These are phyloP conservation scores for Sus cebifrons DNA, from an alignment of 2,797 vertebrate species.

Conservation along the genomic window DNA sequence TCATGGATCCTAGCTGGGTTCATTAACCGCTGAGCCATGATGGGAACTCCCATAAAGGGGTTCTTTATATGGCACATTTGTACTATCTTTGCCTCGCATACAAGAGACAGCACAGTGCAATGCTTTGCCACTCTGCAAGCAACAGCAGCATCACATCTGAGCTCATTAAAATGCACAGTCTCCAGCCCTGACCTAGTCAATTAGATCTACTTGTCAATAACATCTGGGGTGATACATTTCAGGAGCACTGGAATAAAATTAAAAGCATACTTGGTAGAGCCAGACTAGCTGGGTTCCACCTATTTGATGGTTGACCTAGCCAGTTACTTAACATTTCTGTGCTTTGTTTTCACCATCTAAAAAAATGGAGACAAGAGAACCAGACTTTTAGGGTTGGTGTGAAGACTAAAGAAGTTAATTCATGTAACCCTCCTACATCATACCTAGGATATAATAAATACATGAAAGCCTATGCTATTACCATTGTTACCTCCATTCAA, in stretches of 20 bases:
- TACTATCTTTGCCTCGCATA: background rate
- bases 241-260: background rate
- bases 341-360: background rate
- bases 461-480: background rate
- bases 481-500: background rate
- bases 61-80: background rate
- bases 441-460: background rate
- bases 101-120: background rate
- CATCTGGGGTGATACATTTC: background rate
- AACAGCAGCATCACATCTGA: background rate
- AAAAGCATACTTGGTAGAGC: background rate
- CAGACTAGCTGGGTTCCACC: background rate
- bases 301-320: background rate
- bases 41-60: too few species aligned
- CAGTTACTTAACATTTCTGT: background rate
- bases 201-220: background rate
- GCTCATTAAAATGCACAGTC: background rate
- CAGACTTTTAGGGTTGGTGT: background rate
- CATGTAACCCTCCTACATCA: background rate
- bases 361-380: constrained; percentile 14
- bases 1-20: too few species aligned
- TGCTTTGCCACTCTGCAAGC: background rate
- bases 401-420: background rate
- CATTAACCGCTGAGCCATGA: too few species aligned
- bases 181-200: background rate